Conservation (phyloP, 2,888 invertebrate species). For the Carcina quercana region DNA sequence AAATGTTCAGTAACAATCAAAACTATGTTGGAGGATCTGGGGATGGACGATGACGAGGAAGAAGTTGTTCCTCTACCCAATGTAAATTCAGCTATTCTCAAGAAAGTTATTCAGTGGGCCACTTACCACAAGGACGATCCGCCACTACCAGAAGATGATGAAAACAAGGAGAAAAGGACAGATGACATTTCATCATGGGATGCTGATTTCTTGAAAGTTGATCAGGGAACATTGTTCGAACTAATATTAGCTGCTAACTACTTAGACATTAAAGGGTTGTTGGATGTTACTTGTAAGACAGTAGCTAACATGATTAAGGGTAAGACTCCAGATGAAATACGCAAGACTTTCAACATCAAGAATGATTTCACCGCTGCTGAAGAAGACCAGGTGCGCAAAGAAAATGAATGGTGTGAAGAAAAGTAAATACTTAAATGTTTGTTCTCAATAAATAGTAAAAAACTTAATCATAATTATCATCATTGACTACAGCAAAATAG, state of each 20-base stretch:
- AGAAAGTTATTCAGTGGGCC: slow-evolving; percentile 95
- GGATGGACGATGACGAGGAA: slow-evolving; percentile 94
- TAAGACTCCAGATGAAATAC: slow-evolving; percentile 97
- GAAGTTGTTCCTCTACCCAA: slow-evolving; percentile 97
- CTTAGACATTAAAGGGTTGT: slow-evolving; percentile 93
- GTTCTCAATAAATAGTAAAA: too few species aligned
- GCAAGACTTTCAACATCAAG: slow-evolving; percentile 97
- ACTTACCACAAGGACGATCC: slow-evolving; percentile 97
- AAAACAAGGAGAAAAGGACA: slow-evolving; percentile 98
- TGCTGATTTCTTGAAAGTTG: slow-evolving; percentile 98
- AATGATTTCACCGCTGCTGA: slow-evolving; percentile 97
- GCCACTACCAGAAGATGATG: slow-evolving; percentile 96
- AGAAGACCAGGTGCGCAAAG: slow-evolving; percentile 98
- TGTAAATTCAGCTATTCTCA: slow-evolving; percentile 96
- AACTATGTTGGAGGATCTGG: slow-evolving; percentile 97
- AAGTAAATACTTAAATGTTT: too few species aligned
- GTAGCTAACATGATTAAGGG: slow-evolving; percentile 99
- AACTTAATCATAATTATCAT: too few species aligned
- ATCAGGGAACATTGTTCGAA: slow-evolving; percentile 97
- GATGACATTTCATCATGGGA: slow-evolving; percentile 99
- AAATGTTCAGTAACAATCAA: slow-evolving; percentile 98
- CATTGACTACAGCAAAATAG: too few species aligned
- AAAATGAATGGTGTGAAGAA: slow-evolving; percentile 96
- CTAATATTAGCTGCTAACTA: slow-evolving; percentile 98
- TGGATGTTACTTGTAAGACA: slow-evolving; percentile 98